These are phyloP conservation scores for Pomacea maculata DNA, from an alignment of 1,140 invertebrate genomes.

Conservation along the genomic window DNA sequence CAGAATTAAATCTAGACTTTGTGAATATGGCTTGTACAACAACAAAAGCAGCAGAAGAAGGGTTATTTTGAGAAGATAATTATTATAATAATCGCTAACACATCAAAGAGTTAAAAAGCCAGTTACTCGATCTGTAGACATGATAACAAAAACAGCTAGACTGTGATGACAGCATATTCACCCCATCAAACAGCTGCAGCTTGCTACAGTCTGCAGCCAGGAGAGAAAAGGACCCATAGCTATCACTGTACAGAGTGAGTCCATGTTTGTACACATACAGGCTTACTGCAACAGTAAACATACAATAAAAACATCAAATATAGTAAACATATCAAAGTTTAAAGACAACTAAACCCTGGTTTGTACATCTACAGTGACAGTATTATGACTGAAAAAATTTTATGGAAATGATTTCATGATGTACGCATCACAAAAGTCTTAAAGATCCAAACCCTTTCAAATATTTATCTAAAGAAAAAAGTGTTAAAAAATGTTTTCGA, in stretches of 20 bases:
- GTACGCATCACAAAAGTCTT: neutral
- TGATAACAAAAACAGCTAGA: no score
- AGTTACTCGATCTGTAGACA: no score
- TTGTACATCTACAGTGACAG: neutral
- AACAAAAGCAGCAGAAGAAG: no score
- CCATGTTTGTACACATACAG: conserved; percentile 49
- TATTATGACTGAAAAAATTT: neutral
- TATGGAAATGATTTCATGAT: neutral
- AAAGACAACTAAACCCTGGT: neutral
- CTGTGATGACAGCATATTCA: conserved; percentile 27
- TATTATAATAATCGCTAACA: no score
- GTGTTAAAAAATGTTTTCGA: no score
- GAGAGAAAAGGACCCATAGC: conserved; percentile 43
- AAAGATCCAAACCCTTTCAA: neutral
- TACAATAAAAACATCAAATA: neutral
- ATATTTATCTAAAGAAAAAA: neutral
- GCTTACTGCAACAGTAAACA: conserved; percentile 40
- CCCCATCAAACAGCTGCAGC: conserved; percentile 56
- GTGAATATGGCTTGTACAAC: no score
- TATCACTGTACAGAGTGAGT: conserved; percentile 33
- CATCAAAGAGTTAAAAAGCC: no score
- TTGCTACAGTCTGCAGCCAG: conserved; percentile 39
- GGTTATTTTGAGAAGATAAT: no score
- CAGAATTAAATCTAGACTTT: no score
- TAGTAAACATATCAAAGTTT: neutral